A percentile compares a stretch with the other conserved stretches of the same genome.
Conservation (phyloP, 2,797 vertebrate genomes). For the Aselliscus stoliczkanus region DNA sequence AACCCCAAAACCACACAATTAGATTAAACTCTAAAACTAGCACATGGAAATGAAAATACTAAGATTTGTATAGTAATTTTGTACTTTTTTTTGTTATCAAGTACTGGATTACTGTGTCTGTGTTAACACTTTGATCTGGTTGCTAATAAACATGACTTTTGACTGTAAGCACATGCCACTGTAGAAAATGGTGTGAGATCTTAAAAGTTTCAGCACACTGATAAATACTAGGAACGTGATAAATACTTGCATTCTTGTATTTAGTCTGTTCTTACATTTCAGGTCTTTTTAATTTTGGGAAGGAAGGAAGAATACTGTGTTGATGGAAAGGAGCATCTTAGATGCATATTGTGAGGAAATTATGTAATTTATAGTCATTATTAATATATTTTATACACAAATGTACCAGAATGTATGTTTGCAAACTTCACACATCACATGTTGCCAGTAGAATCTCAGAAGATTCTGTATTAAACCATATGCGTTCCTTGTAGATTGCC, state of each 20-base stretch:
- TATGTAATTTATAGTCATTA: background rate
- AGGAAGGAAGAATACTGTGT: background rate
- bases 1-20: background rate
- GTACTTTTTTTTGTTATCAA: background rate
- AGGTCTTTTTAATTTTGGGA: conserved; percentile 19
- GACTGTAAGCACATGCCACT: background rate
- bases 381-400: background rate
- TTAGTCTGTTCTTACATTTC: conserved; percentile 27
- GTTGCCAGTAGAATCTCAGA: background rate
- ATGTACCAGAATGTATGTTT: background rate
- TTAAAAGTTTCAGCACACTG: conserved; percentile 44
- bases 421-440: background rate
- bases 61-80: conserved; percentile 4
- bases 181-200: background rate
- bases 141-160: background rate
- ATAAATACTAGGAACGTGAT: background rate
- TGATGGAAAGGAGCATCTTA: conserved; percentile 29
- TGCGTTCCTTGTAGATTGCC: background rate
- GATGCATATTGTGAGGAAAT: background rate
- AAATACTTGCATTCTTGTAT: conserved; percentile 18
- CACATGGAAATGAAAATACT: background rate
- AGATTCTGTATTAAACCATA: conserved; percentile 9
- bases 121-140: background rate
- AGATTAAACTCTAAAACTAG: background rate
- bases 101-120: background rate